Evolutionary conservation across 2,888 invertebrate species (phyloP).

Genomic region (Tetropium fuscum): DNA sequence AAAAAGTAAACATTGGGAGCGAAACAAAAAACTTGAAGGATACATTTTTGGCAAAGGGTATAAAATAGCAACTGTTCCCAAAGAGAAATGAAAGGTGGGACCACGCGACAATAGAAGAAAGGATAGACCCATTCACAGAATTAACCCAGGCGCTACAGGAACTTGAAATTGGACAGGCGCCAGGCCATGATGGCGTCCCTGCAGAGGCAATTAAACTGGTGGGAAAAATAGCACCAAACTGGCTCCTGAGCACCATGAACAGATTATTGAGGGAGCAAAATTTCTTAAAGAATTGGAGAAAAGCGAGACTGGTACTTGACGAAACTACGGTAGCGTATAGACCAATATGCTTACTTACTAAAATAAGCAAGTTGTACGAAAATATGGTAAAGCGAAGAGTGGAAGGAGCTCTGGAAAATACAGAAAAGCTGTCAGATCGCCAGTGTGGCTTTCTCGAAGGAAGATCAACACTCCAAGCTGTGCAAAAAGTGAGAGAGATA

Average conservation of each 20-base stretch:
- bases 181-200: constrained; percentile 6
- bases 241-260: constrained; percentile 1
- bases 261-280: background rate
- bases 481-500: background rate
- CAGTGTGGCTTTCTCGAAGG: background rate
- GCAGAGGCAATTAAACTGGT: background rate
- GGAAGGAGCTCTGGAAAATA: background rate
- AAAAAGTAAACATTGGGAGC: too few relatives aligned
- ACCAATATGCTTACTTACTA: background rate
- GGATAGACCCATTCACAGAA: too few relatives aligned
- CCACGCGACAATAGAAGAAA: too few relatives aligned
- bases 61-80: too few relatives aligned
- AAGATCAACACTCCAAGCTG: background rate
- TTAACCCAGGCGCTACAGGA: too few relatives aligned
- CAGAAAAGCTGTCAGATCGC: background rate
- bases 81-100: too few relatives aligned
- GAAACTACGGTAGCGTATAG: background rate
- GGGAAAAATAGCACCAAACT: background rate
- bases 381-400: too few relatives aligned
- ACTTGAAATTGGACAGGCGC: too few relatives aligned
- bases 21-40: too few relatives aligned
- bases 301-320: background rate
- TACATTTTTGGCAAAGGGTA: too few relatives aligned
- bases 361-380: background rate
- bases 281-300: background rate